Base-by-base conservation (phyloP, 2,888 invertebrate genomes). In the Exephanes ischioxanthus region DNA sequence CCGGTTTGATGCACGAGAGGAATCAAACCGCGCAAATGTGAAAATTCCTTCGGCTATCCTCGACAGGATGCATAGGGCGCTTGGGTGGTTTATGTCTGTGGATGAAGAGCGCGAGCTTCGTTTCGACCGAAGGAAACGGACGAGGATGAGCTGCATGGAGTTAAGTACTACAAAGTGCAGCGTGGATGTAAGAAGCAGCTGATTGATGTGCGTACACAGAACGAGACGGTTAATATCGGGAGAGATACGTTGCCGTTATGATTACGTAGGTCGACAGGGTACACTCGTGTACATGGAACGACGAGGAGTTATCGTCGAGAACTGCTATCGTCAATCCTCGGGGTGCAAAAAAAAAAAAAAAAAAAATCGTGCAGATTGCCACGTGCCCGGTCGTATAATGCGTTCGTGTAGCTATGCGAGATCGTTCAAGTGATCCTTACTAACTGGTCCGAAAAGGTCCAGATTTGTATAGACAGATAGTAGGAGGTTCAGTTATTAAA, bases 201-300 rank as follows among this genome's bases (percentile, higher is more conserved):
- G 85, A 85, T 85, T 82, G 82, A 85, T 85, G 85, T 75, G 79
- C 82, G 75, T 75, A 63, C 75, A 76, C 79, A 75, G 71, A 75
- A 66, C 58, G 26, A 58, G 79, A 76, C 67, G 58, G 55, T 82
- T 76, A 66, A 75, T 78, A 80, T 73, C 33, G 80, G 67, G 53
- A 71, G 66, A 55, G 63, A 33, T 37, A 55, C 30, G n/a, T 82
- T 80, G 79, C 85, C 82, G 85, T 85, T 85, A 82, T 85, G 75
- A 82, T 82, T 85, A 75, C 82, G 85, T 67, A 82, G 82, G 81
- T 58, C 55, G 67, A 41, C 14, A 61, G 4, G 22, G 26, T 67
- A 16, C 14, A 61, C 48, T 37, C 48, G n/a, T 9, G 33, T 53
- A 9, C 14, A 9, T 30, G 37, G 51, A 78, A 72, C 66, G 71